Percentiles rank a stretch among this genome's conserved stretches.
Evolutionary conservation across 2,888 invertebrate species (phyloP).

Genomic region (Ochropleura plecta): DNA sequence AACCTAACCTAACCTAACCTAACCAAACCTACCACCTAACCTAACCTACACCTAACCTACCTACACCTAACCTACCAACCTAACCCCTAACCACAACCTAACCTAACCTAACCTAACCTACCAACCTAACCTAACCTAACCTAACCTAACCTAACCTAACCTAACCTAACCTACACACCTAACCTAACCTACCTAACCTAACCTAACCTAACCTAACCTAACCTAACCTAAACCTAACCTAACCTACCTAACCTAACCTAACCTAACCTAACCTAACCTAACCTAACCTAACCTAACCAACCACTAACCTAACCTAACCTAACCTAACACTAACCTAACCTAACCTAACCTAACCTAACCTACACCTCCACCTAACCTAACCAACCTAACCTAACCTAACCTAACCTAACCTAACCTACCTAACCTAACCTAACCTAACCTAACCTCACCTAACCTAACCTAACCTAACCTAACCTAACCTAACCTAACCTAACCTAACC

Average conservation of each 20-base stretch:
- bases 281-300: conserved; percentile 60
- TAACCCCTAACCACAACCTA: conserved; percentile 37
- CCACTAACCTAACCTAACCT: conserved; percentile 60
- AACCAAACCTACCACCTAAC: conserved; percentile 52
- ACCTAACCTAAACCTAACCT: conserved; percentile 53
- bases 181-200: conserved; percentile 36
- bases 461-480: conserved; percentile 63
- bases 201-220: conserved; percentile 44
- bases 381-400: conserved; percentile 68
- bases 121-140: conserved; percentile 51
- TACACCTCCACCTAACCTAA: conserved; percentile 57
- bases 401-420: conserved; percentile 67
- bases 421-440: conserved; percentile 68
- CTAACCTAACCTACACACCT: conserved; percentile 52
- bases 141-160: conserved; percentile 49
- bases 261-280: conserved; percentile 54
- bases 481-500: conserved; percentile 56
- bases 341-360: conserved; percentile 62
- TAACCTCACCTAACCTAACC: conserved; percentile 62
- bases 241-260: conserved; percentile 58
- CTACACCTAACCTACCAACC: conserved; percentile 57
- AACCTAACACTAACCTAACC: conserved; percentile 59
- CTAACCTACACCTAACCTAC: conserved; percentile 61
- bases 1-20: conserved; percentile 57
- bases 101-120: conserved; percentile 47